A percentile compares a stretch with the other conserved stretches of the same genome.
phyloP scores from a whole-genome alignment of 2,888 invertebrate species.

The Pachymerium ferrugineum region DNA sequence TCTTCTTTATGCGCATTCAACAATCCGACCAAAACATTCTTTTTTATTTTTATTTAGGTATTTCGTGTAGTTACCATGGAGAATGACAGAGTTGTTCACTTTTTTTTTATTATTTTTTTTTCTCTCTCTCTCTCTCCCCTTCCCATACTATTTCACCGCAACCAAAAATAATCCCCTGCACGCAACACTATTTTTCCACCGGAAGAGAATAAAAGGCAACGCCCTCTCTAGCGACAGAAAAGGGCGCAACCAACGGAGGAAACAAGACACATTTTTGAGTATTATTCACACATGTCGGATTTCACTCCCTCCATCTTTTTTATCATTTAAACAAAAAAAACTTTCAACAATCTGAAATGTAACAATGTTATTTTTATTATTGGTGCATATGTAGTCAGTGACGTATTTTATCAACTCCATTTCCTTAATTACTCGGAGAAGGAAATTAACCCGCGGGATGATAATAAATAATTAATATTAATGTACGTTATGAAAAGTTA shows the following conservation, averaged over 20 bases:
- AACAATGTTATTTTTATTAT: not conserved
- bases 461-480: not conserved
- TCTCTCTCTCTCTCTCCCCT: no score
- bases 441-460: not conserved
- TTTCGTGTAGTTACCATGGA: slow-evolving; percentile 6
- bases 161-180: not conserved
- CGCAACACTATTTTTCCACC: slow-evolving; percentile 14
- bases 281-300: slow-evolving; percentile 21
- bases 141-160: no score
- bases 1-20: not conserved
- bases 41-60: not conserved
- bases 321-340: not conserved
- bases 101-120: slow-evolving; percentile 1
- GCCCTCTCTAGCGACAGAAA: slow-evolving; percentile 3
- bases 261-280: slow-evolving; percentile 10
- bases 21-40: not conserved
- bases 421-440: not conserved
- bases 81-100: slow-evolving; percentile 6
- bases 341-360: not conserved
- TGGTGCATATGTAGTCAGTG: not conserved
- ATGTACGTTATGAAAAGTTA: not conserved
- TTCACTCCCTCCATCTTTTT: not conserved
- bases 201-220: not conserved
- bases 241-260: not conserved
- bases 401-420: not conserved